Percentiles rank a stretch among this genome's conserved stretches.
These are phyloP conservation scores for Tringa solitaria DNA, from an alignment of 2,113 vertebrate species.

Conservation along the genomic window DNA sequence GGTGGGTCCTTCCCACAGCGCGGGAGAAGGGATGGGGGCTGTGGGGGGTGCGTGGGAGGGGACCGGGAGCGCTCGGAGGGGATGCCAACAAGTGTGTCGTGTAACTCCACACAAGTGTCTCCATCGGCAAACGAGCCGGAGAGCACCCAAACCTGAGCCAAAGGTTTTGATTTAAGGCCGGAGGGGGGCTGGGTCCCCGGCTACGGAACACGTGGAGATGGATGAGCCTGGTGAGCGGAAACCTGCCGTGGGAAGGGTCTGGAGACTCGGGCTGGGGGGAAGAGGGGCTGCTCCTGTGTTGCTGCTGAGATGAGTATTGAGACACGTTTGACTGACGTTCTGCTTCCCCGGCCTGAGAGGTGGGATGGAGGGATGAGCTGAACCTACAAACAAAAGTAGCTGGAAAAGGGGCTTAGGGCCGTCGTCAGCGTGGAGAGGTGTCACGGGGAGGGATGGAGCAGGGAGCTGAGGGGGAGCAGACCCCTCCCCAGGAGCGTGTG, in stretches of 20 bases:
- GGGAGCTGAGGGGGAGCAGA: background rate
- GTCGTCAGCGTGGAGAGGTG: rapidly evolving
- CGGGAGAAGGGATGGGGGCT: background rate
- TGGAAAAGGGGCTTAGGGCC: background rate
- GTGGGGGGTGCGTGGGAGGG: rapidly evolving
- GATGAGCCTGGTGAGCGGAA: rapidly evolving
- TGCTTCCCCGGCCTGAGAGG: background rate
- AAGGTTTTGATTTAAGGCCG: background rate
- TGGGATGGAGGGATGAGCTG: background rate
- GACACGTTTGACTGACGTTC: background rate
- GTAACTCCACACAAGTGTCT: background rate
- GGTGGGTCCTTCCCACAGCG: rapidly evolving
- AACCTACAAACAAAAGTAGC: rapidly evolving
- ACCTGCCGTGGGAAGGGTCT: background rate
- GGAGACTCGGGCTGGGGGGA: background rate
- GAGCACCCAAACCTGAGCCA: background rate
- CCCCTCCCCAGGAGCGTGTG: background rate
- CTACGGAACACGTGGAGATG: rapidly evolving
- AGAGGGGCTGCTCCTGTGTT: background rate
- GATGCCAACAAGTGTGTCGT: rapidly evolving
- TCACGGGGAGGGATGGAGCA: background rate
- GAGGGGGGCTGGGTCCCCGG: background rate
- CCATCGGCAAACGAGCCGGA: rapidly evolving
- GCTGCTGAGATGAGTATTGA: rapidly evolving
- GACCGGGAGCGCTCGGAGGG: background rate